phyloP scores from a whole-genome alignment of 2,888 invertebrate species.

The Melanostoma scalare region DNA sequence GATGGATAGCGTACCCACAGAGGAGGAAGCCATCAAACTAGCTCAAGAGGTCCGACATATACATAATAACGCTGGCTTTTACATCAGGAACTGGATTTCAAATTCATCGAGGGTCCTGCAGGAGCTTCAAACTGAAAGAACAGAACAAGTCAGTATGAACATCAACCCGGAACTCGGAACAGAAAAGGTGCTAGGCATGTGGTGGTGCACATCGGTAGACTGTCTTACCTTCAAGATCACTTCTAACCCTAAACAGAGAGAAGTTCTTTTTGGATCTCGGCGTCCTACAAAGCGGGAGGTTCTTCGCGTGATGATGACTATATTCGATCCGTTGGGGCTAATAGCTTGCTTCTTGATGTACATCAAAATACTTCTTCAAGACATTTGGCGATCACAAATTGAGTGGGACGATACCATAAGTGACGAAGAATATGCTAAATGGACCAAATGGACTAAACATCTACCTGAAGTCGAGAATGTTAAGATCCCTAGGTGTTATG shows the following conservation, averaged over 20 bases:
- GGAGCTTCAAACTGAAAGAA: slow-evolving; percentile 27
- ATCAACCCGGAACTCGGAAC: not conserved
- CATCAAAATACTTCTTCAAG: not conserved
- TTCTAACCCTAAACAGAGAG: not conserved
- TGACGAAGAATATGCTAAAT: not conserved
- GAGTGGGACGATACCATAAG: not conserved
- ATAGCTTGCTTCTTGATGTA: not conserved
- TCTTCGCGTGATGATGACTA: slow-evolving; percentile 48
- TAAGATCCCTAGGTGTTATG: slow-evolving; percentile 71
- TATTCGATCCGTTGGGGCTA: slow-evolving; percentile 56
- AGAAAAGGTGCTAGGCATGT: not conserved
- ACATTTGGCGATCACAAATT: not conserved
- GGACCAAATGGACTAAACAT: slow-evolving; percentile 67
- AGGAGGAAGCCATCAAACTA: slow-evolving; percentile 9
- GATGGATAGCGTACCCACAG: not conserved
- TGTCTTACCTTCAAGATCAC: not conserved
- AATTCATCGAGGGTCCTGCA: not conserved
- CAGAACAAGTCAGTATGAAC: slow-evolving; percentile 4
- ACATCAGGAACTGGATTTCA: not conserved
- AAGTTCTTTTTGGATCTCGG: slow-evolving; percentile 33
- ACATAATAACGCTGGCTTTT: not conserved
- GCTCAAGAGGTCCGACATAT: not conserved
- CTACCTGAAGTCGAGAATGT: slow-evolving; percentile 67
- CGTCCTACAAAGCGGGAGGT: slow-evolving; percentile 62
- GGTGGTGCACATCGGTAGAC: not conserved